Evolutionary conservation across 2,797 vertebrate genomes (phyloP).

Genomic region (Glossophaga mutica): DNA sequence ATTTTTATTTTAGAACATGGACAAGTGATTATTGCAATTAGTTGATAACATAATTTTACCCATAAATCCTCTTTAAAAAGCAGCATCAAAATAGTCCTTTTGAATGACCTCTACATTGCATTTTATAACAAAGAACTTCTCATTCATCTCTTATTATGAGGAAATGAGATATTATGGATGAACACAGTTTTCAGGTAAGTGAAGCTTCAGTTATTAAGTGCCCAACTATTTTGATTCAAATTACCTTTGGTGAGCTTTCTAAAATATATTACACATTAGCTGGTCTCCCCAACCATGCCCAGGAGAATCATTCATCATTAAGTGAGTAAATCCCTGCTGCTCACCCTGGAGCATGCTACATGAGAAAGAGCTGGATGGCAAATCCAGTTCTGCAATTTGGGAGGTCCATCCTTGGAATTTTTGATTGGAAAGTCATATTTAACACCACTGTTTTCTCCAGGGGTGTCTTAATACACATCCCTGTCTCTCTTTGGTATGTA

Average conservation of each 20-base stretch:
- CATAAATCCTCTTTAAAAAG: slow-evolving; percentile 20
- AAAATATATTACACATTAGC: slow-evolving; percentile 33
- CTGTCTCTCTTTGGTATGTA: background rate
- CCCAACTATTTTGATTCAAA: slow-evolving; percentile 28
- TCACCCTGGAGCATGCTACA: background rate
- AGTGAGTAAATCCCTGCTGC: slow-evolving; percentile 6
- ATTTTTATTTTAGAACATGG: slow-evolving; percentile 19
- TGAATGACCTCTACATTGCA: background rate
- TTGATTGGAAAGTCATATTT: background rate
- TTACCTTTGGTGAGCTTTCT: background rate
- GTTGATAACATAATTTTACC: background rate
- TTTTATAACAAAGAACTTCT: background rate
- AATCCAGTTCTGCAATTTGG: background rate
- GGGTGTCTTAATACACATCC: background rate
- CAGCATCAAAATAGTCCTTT: background rate
- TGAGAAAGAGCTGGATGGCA: background rate
- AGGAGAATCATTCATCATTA: slow-evolving; percentile 18
- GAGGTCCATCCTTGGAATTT: background rate
- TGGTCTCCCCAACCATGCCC: background rate
- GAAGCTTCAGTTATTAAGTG: slow-evolving; percentile 33
- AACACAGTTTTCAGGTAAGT: slow-evolving; percentile 21
- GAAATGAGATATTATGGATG: background rate
- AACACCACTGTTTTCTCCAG: background rate
- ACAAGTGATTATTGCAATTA: background rate
- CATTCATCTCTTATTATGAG: background rate